phyloP scores from a whole-genome alignment of 2,797 vertebrate species.

The Rachycentron canadum region DNA sequence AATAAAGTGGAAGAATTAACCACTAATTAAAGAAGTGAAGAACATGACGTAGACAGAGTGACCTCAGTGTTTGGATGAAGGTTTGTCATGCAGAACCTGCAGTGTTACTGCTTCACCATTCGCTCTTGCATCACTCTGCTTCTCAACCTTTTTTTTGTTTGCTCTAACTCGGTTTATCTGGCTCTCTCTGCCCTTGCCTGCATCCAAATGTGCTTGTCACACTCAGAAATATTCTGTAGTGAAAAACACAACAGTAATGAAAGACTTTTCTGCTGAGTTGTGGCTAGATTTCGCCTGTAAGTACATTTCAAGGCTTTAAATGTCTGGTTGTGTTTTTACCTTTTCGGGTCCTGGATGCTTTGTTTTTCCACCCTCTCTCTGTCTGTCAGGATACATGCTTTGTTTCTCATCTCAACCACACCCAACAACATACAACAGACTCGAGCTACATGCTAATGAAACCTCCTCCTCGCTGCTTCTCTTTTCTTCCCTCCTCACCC shows the following conservation, averaged over 20 bases:
- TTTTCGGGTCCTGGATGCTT: constrained; percentile 19
- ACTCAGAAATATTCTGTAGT: neutral
- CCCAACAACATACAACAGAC: constrained; percentile 52
- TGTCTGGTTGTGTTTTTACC: constrained; percentile 5
- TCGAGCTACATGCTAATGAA: constrained; percentile 42
- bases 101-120: constrained; percentile 56
- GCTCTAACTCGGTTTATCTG: constrained; percentile 1
- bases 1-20: neutral
- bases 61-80: constrained; percentile 52
- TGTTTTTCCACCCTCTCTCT: constrained; percentile 27
- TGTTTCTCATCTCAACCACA: constrained; percentile 45
- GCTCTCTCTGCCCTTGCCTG: constrained; percentile 4
- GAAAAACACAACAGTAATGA: neutral
- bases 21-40: neutral
- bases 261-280: neutral
- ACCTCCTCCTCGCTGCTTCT: constrained; percentile 35
- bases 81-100: constrained; percentile 54
- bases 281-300: neutral
- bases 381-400: neutral
- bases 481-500: constrained; percentile 13
- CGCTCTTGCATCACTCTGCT: constrained; percentile 71
- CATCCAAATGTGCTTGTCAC: constrained; percentile 11
- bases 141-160: constrained; percentile 16
- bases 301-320: constrained; percentile 10
- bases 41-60: constrained; percentile 11